Evolutionary conservation across 2,888 invertebrate genomes (phyloP).

Genomic region (Alloscopus bannaensis): DNA sequence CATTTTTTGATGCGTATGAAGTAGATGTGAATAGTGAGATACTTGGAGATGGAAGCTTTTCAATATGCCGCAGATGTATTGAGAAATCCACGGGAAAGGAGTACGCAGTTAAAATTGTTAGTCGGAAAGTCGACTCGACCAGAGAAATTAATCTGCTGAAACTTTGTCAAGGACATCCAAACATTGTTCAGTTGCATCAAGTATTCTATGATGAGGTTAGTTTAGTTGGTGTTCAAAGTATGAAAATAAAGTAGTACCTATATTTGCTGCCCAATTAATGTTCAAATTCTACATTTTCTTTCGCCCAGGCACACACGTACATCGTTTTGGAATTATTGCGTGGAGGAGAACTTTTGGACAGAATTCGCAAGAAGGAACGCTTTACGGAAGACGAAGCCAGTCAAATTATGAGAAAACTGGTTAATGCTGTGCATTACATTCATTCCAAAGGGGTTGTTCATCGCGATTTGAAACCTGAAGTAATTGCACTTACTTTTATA

Average conservation of each 20-base stretch:
- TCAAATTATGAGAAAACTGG: conserved; percentile 87
- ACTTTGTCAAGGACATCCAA: conserved; percentile 91
- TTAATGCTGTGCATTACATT: conserved; percentile 89
- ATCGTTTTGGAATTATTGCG: conserved; percentile 90
- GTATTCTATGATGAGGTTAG: conserved; percentile 87
- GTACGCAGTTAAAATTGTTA: conserved; percentile 92
- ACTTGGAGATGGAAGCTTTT: conserved; percentile 92
- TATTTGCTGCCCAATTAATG: too few species aligned
- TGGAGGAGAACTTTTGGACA: conserved; percentile 87
- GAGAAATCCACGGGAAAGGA: conserved; percentile 84
- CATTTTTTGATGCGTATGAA: conserved; percentile 90
- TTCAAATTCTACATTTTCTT: too few species aligned
- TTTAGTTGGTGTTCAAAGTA: neutral
- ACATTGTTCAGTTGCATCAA: conserved; percentile 89
- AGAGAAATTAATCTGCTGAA: conserved; percentile 87
- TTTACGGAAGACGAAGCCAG: conserved; percentile 88
- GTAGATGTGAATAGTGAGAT: conserved; percentile 81
- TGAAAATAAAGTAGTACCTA: neutral
- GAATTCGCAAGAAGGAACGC: conserved; percentile 81
- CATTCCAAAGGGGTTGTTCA: conserved; percentile 91
- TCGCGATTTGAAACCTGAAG: conserved; percentile 96
- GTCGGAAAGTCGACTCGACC: conserved; percentile 81
- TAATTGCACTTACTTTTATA: conserved; percentile 74
- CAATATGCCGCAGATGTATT: conserved; percentile 88
- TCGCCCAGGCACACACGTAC: conserved; percentile 86